Percentiles rank a stretch among this genome's conserved stretches.
phyloP scores from a whole-genome alignment of 2,113 vertebrate species.

The Glaucidium brasilianum region DNA sequence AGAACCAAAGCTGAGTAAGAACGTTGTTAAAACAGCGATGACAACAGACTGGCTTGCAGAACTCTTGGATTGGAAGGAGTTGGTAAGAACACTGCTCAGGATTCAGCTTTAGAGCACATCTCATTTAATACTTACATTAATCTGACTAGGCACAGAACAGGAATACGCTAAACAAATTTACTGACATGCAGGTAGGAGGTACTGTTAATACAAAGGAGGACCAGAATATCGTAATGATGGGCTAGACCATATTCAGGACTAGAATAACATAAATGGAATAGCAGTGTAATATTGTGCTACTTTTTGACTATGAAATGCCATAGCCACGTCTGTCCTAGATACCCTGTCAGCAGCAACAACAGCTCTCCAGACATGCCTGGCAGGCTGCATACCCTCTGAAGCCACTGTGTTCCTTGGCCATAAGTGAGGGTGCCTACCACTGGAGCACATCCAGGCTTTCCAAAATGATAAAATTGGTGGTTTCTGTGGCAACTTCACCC shows the following conservation, averaged over 20 bases:
- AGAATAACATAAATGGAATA: not conserved
- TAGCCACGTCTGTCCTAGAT: not conserved
- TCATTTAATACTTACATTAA: not conserved
- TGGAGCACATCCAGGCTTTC: not conserved
- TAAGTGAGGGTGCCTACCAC: not conserved
- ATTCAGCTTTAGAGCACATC: not conserved
- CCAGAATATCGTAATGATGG: not conserved
- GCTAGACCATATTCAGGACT: not conserved
- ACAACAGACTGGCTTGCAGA: not conserved
- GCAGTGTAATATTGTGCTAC: rapidly evolving
- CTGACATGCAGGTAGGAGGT: not conserved
- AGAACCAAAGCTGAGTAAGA: not conserved
- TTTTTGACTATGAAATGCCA: not conserved
- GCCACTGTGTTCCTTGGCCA: not conserved
- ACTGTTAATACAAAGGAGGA: not conserved
- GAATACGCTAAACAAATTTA: not conserved
- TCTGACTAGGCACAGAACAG: not conserved
- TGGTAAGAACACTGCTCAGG: not conserved
- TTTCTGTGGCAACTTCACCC: constrained; percentile 22
- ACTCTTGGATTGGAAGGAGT: not conserved
- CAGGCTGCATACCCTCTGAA: not conserved
- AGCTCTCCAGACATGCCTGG: not conserved
- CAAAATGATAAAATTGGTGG: not conserved
- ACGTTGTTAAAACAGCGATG: not conserved
- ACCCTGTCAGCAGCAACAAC: not conserved